phyloP scores from a whole-genome alignment of 2,888 invertebrate genomes.

The Unio pictorum region DNA sequence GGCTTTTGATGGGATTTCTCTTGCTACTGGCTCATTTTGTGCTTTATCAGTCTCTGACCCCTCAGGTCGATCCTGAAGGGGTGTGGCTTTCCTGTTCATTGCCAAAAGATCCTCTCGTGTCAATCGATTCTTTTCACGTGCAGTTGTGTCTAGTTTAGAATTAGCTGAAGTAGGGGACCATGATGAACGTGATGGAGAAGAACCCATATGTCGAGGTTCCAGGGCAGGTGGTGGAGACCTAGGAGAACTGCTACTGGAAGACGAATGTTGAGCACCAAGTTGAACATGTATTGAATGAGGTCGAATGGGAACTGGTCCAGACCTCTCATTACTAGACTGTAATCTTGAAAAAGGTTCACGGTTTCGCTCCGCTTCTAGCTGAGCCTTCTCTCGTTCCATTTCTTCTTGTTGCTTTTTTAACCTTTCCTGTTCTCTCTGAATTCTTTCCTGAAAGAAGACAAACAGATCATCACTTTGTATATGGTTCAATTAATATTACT shows the following conservation, averaged over 20 bases:
- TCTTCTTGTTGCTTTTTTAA: constrained; percentile 46
- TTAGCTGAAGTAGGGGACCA: constrained; percentile 16
- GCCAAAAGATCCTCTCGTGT: constrained; percentile 58
- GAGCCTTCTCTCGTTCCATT: constrained; percentile 43
- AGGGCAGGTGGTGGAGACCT: constrained; percentile 25
- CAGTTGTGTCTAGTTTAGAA: constrained; percentile 12
- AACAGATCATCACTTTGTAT: neutral
- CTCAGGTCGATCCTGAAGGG: constrained; percentile 43
- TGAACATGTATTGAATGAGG: no score
- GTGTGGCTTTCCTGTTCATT: constrained; percentile 60
- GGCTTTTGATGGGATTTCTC: constrained; percentile 47
- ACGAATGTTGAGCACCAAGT: constrained; percentile 9
- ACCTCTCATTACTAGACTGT: neutral
- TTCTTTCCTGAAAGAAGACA: constrained; percentile 42
- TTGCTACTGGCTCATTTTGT: constrained; percentile 7
- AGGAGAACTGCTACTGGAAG: constrained; percentile 23
- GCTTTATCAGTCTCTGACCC: constrained; percentile 5
- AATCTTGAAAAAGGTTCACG: constrained; percentile 8
- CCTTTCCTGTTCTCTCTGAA: constrained; percentile 47
- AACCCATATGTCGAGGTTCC: constrained; percentile 15
- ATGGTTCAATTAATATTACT: no score
- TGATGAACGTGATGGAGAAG: constrained; percentile 27
- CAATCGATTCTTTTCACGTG: constrained; percentile 24
- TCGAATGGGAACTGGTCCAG: no score
- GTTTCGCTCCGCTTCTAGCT: constrained; percentile 34